A percentile compares a stretch with the other conserved stretches of the same genome.
Conservation (phyloP, 1,140 invertebrate species). For the Ptiloglossa arizonensis region DNA sequence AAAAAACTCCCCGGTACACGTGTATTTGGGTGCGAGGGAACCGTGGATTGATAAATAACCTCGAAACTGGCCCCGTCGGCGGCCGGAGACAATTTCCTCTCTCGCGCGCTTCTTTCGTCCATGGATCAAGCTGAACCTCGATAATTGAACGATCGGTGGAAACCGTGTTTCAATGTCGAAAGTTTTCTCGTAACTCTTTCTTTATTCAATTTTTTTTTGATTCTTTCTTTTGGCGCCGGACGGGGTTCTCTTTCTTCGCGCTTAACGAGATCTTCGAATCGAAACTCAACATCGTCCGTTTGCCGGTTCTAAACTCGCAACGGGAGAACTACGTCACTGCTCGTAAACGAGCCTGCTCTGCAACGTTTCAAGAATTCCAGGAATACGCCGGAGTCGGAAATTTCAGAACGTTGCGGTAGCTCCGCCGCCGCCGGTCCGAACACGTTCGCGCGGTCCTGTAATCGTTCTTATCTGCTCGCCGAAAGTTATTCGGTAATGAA, state of each 20-base stretch:
- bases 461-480: background rate
- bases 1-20: background rate
- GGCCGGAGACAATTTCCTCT: background rate
- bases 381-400: too few species aligned
- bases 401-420: too few species aligned
- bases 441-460: too few species aligned
- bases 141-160: background rate
- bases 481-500: constrained; percentile 47
- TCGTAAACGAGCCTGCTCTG: too few species aligned
- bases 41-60: constrained; percentile 18
- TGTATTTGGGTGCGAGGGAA: background rate
- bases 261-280: constrained; percentile 1
- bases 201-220: too few species aligned
- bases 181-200: too few species aligned
- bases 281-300: background rate
- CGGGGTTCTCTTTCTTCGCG: background rate
- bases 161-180: too few species aligned
- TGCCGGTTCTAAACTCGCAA: background rate
- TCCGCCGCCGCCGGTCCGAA: too few species aligned
- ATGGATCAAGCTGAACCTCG: background rate
- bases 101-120: background rate
- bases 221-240: too few species aligned
- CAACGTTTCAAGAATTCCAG: too few species aligned
- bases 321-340: too few species aligned
- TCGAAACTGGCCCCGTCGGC: background rate